A percentile compares a stretch with the other conserved stretches of the same genome.
Conservation (phyloP, 2,113 vertebrate genomes). For the Centrocercus urophasianus region DNA sequence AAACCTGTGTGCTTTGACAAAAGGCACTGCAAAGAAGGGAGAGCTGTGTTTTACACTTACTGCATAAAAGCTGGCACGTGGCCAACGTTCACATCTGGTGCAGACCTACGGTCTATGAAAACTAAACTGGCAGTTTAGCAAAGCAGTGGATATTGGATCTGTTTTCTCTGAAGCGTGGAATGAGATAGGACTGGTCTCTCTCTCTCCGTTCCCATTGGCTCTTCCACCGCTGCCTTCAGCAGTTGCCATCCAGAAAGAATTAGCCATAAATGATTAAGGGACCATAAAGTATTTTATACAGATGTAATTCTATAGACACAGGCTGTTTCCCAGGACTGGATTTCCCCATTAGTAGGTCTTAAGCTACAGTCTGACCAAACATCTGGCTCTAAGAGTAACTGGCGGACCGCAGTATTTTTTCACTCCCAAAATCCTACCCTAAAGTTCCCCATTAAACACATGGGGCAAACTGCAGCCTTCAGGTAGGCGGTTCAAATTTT, state of each 20-base stretch:
- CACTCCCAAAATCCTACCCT: slow-evolving; percentile 13
- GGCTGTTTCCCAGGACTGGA: slow-evolving; percentile 43
- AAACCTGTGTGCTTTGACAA: background rate
- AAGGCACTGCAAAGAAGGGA: slow-evolving; percentile 17
- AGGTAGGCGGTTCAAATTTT: background rate
- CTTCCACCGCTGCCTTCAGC: slow-evolving; percentile 18
- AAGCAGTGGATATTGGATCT: slow-evolving; percentile 55
- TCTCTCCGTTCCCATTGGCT: background rate
- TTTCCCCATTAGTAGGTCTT: slow-evolving; percentile 21
- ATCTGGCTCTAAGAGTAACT: slow-evolving; percentile 23
- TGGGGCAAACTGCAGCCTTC: background rate
- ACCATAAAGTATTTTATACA: slow-evolving; percentile 60
- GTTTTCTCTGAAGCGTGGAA: slow-evolving; percentile 57
- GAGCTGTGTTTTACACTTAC: background rate
- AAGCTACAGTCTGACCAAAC: background rate
- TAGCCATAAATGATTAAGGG: slow-evolving; percentile 42
- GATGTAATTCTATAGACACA: slow-evolving; percentile 35
- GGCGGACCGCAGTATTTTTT: slow-evolving; percentile 35
- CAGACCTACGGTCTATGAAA: slow-evolving; percentile 29
- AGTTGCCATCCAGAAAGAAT: slow-evolving; percentile 50
- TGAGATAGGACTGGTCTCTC: slow-evolving; percentile 39
- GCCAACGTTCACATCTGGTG: slow-evolving; percentile 67
- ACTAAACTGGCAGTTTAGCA: slow-evolving; percentile 56
- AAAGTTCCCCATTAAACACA: slow-evolving; percentile 18
- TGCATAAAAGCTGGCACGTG: slow-evolving; percentile 3